phyloP scores from a whole-genome alignment of 1,140 invertebrate genomes.

The Reticulitermes speratus region DNA sequence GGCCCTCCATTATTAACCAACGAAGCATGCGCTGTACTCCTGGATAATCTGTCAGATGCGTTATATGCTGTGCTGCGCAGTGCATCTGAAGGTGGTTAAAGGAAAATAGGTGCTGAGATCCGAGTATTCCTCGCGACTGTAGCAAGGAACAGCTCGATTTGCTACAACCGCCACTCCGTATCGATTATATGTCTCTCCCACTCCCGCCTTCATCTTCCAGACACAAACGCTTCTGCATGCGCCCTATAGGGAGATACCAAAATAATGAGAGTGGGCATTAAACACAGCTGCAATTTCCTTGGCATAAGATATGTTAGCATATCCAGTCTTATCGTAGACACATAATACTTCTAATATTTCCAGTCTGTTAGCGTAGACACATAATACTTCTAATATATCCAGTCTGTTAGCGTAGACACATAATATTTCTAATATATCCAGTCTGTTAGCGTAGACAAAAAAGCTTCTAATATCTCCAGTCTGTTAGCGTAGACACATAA shows the following conservation, averaged over 20 bases:
- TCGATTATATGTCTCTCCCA: constrained; percentile 5
- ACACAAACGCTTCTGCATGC: constrained; percentile 6
- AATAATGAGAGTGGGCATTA: background rate
- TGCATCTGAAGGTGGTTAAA: background rate
- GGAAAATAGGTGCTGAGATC: background rate
- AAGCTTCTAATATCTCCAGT: no score
- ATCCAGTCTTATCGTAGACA: no score
- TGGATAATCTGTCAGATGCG: background rate
- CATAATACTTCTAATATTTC: no score
- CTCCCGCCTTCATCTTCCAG: background rate
- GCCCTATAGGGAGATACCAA: background rate
- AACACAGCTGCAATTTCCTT: background rate
- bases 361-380: no score
- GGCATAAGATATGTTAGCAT: no score
- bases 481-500: no score
- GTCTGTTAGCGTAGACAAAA: no score
- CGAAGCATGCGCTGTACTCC: background rate
- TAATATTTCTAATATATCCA: no score
- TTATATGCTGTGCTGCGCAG: background rate
- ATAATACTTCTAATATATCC: no score
- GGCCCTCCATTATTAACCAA: no score
- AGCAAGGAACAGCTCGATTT: constrained; percentile 10
- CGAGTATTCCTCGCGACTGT: background rate
- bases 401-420: no score
- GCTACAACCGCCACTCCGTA: background rate